Evolutionary conservation across 1,140 invertebrate species (phyloP), one percentile per base, ranked within the genome.

Genomic region (Procambarus virginalis): DNA sequence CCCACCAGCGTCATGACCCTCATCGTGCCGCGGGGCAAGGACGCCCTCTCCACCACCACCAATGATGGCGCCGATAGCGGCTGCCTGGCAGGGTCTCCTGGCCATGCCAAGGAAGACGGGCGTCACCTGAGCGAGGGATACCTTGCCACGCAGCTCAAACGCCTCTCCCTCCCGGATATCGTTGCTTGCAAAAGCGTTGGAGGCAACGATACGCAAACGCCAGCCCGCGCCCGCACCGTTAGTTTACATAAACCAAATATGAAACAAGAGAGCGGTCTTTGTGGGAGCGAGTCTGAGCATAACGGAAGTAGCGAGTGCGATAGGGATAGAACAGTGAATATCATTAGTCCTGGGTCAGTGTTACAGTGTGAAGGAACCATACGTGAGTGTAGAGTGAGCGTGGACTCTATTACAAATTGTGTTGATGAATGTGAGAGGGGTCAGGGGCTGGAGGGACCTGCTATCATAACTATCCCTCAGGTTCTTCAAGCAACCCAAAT

Each of bases 151-250:
- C 75, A 86, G 58, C 77, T 87, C 8, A 87, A 87, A 60, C 78
- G 86, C 48, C 78, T 79, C 49, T 88, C 86, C 78, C 64, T 88
- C 22, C 86, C 78, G 20, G 86, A 88, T 34, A 45, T 88, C 48
- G 68, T 55, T 46, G 49, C 58, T 6, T 22, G 46, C 20, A 46
- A 84, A 64, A 17, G 12, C 60, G 60, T 64, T 14, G 83, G 22
- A 22, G 70, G 70, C 2, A 51, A 12, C 5, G 80, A 82, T 45
- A 34, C 84, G 2, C 49, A n/a, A 70, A 20, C 73, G 22, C 46
- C 68, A 46, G 46, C 12, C 34, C 80, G n/a, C 45, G 58, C 48
- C 80, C 80, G 12, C 58, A 14, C 22, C 20, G 68, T 17, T 34
- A 82, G 80, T 51, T 64, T 64, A 73, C 68, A 73, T 73, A 73